phyloP scores from a whole-genome alignment of 2,797 vertebrate genomes.

The Malurus splendens region DNA sequence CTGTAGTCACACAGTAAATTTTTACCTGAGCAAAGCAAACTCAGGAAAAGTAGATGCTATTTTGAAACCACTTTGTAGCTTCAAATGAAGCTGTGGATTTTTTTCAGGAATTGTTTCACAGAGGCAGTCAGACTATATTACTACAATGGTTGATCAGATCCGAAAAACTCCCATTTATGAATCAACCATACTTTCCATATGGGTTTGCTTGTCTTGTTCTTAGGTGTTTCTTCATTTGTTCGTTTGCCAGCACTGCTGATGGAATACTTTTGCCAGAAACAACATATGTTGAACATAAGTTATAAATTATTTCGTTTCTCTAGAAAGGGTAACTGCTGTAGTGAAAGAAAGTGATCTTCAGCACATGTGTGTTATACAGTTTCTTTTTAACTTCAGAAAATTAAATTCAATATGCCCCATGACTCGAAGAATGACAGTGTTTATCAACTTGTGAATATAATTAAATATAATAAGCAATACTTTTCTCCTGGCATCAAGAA shows the following conservation, averaged over 20 bases:
- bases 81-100: neutral
- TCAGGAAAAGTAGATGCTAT: neutral
- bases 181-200: neutral
- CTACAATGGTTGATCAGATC: neutral
- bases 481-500: neutral
- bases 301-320: neutral
- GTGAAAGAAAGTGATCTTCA: neutral
- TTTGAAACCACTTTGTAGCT: neutral
- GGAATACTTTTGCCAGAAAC: neutral
- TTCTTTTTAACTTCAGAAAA: neutral
- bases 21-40: neutral
- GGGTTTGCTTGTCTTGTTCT: neutral
- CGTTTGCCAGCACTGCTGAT: neutral
- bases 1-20: neutral
- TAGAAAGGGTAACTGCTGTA: neutral
- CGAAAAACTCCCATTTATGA: neutral
- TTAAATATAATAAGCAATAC: neutral
- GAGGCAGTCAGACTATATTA: neutral
- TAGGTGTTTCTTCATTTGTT: constrained; percentile 2
- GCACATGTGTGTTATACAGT: neutral
- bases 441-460: neutral
- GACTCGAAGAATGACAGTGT: neutral
- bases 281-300: neutral
- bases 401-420: neutral
- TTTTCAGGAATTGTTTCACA: neutral